Evolutionary conservation across 2,888 invertebrate species (phyloP), one percentile per base, ranked within the genome.

Genomic region (Mamestra brassicae): DNA sequence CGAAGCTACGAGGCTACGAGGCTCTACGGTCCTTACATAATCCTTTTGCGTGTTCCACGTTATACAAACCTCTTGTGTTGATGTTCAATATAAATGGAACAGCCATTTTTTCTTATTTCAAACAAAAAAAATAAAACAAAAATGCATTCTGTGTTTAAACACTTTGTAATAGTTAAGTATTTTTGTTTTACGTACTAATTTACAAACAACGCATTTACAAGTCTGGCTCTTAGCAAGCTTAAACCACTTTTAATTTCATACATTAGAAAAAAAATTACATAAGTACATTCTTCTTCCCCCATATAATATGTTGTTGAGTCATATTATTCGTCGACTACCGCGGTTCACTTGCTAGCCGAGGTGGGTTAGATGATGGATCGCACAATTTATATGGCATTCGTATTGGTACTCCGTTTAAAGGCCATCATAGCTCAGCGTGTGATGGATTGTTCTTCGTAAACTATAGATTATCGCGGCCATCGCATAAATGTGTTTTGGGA

Each of bases 401-500:
- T 80, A 83, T 84, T 82, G 83, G 85, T 86, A 89, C 89, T 88
- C 83, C 85, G 87, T 90, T 89, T 90, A 91, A 80, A 88, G 80
- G 86, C 87, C 81, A 86, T 83, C 89, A 91, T 89, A 89, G 89
- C 87, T 84, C 77, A 84, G 71, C 50, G 64, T 76, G 86, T 93
- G 92, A 93, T 93, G 89, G 91, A 93, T 93, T 87, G 90, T 76
- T 78, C 67, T 63, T 64, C 26, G 71, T 61, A 74, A 67, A 81
- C 70, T 73, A 70, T 60, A 76, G 70, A 76, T 76, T 80, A 76
- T 71, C 52, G 38, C 36, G 17, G 15, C 61, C 60, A 60, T 67
- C 36, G 47, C 42, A 63, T 50, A 76, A 55, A 77, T 61, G 26
- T 67, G 42, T 64, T 65, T 47, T 57, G 4, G n/a, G 15, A 13